These are phyloP conservation scores for Protonibea diacanthus DNA, from an alignment of 2,797 vertebrate genomes.

Conservation along the genomic window DNA sequence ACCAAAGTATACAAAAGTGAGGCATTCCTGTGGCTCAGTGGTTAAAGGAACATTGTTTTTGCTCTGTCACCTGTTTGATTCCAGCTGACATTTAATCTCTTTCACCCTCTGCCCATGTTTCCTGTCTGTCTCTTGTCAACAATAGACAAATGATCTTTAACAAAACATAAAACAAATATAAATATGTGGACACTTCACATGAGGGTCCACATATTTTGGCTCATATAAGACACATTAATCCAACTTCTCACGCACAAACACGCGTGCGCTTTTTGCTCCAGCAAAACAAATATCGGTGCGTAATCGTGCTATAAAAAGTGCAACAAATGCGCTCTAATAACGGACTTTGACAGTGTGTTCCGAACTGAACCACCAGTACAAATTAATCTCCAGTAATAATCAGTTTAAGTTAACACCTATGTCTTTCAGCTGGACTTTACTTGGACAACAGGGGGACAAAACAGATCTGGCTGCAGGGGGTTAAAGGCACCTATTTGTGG, in stretches of 20 bases:
- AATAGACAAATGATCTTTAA: neutral
- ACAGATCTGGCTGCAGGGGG: neutral
- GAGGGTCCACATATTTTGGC: neutral
- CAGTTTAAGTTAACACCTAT: no score
- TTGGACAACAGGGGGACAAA: neutral
- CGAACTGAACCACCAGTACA: neutral
- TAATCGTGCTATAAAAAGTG: slow-evolving; percentile 19
- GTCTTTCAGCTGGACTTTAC: neutral
- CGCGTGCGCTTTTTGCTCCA: neutral
- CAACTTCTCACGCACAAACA: neutral
- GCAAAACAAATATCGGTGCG: slow-evolving; percentile 17
- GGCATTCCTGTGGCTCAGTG: neutral
- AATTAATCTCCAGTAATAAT: neutral
- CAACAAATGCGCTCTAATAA: slow-evolving; percentile 19
- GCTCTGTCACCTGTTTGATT: neutral
- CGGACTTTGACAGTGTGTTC: neutral
- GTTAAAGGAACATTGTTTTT: neutral
- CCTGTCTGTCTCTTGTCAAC: neutral
- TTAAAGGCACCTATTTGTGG: slow-evolving; percentile 16
- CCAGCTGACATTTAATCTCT: neutral
- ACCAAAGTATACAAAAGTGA: neutral
- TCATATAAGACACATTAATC: neutral
- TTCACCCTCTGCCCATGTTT: neutral
- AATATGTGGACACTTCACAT: no score
- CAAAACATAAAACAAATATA: neutral